Evolutionary conservation across 1,140 invertebrate genomes (phyloP).

Genomic region (Helicorthomorpha holstii): DNA sequence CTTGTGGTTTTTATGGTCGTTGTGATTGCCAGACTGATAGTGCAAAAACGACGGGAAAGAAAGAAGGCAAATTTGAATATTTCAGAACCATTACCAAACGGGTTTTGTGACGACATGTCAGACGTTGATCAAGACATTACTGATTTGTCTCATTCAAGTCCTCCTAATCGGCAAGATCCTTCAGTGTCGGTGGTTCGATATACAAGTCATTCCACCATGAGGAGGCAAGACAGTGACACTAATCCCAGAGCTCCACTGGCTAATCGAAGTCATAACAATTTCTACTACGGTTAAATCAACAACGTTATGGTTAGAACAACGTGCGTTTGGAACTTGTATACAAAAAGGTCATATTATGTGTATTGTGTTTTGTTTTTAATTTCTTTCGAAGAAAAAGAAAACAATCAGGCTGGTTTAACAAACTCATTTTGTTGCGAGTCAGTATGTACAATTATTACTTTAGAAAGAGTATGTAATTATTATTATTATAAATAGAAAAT

Average conservation of each 20-base stretch:
- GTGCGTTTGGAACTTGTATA: no score
- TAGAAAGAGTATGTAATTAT: no score
- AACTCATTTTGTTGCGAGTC: no score
- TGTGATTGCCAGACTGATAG: slow-evolving; percentile 42
- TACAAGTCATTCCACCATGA: slow-evolving; percentile 14
- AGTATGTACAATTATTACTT: no score
- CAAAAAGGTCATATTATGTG: neutral
- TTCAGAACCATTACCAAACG: slow-evolving; percentile 37
- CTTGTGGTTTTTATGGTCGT: slow-evolving; percentile 46
- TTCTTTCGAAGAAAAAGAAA: no score
- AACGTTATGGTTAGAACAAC: slow-evolving; percentile 14
- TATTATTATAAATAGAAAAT: no score
- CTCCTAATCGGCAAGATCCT: slow-evolving; percentile 10
- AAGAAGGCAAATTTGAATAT: slow-evolving; percentile 39
- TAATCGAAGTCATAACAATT: slow-evolving; percentile 31
- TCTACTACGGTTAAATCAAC: slow-evolving; percentile 38
- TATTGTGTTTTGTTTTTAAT: no score
- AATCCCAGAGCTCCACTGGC: slow-evolving; percentile 30
- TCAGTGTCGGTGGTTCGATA: slow-evolving; percentile 17
- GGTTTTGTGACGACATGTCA: slow-evolving; percentile 41
- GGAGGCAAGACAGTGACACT: slow-evolving; percentile 21
- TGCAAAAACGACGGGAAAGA: slow-evolving; percentile 36
- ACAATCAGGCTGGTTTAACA: no score
- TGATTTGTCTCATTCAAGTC: slow-evolving; percentile 26
- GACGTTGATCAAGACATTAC: slow-evolving; percentile 49